These are phyloP conservation scores for Orchestes rusci DNA, from an alignment of 2,888 invertebrate species.

Conservation along the genomic window DNA sequence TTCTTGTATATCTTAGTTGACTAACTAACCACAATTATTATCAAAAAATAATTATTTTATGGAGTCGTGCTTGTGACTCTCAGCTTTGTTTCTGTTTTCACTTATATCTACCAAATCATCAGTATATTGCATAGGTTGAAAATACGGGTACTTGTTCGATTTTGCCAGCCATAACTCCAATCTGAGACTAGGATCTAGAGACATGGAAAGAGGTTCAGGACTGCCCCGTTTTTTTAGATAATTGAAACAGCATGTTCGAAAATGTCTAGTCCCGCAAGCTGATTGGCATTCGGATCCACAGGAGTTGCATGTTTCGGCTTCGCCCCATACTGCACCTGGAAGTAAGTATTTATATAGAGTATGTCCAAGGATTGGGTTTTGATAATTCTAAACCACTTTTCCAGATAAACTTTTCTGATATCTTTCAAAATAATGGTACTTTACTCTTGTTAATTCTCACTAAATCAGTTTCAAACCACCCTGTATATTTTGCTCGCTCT, in stretches of 20 bases:
- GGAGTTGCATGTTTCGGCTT: conserved; percentile 58
- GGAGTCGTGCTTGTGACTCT: conserved; percentile 6
- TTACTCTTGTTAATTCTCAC: too few species aligned
- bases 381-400: background rate
- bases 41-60: conserved; percentile 7
- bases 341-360: too few species aligned
- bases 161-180: conserved; percentile 41
- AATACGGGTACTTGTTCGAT: conserved; percentile 35
- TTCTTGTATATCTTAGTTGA: too few species aligned
- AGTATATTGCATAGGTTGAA: conserved; percentile 26
- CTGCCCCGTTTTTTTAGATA: conserved; percentile 55
- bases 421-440: too few species aligned
- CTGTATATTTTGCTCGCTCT: too few species aligned
- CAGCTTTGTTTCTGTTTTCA: conserved; percentile 7
- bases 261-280: conserved; percentile 62
- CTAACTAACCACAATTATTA: too few species aligned
- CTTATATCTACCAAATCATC: conserved; percentile 9
- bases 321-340: conserved; percentile 46
- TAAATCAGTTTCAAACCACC: too few species aligned
- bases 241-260: conserved; percentile 67
- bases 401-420: too few species aligned
- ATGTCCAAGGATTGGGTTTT: too few species aligned
- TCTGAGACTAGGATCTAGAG: conserved; percentile 38
- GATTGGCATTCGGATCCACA: conserved; percentile 62
- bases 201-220: conserved; percentile 27